Evolutionary conservation across 2,888 invertebrate genomes (phyloP), one percentile per base, ranked within the genome.

Genomic region (Amitus sp.): DNA sequence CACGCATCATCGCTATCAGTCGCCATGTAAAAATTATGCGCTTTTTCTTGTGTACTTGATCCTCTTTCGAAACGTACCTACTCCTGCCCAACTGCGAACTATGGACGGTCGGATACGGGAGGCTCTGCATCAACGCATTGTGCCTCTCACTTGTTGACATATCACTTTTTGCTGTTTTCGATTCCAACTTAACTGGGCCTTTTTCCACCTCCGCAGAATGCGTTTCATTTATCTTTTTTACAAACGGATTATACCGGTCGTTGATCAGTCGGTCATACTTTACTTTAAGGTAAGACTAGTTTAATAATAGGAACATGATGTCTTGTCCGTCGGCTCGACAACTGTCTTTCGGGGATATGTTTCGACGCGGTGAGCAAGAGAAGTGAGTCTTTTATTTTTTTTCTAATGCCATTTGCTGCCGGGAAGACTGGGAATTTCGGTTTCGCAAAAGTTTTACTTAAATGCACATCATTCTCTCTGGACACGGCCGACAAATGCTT

Each of bases 251-350:
- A 23, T 5, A 23, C 7, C 56, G 65, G 56, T 46, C 42, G 51
- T 49, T 56, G 65, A 67, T 62, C 63, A 60, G 67, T 68, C 67
- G 63, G 53, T 55, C 64, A 52, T 65, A 62, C 62, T 70, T 68
- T 72, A 79, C 77, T 23, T 23, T 23, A 73, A 67, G 61, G 75
- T 78, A 37, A n/a, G 81, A 81, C 81, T 81, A 81, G 81, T 78
- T 78, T 76, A 76, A 79, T 76, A 80, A 79, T 79, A 81, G 81
- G 81, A 80, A 81, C 81, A 81, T 80, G 77, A 70, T 77, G 76
- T 77, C 75, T 78, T 74, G 71, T 70, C 74, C 70, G 74, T 74
- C 74, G 72, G 68, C 72, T 71, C 68, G 55, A 59, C 59, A 66
- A 65, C 59, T 65, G 61, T 48, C 23, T 39, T 23, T 58, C 60